Evolutionary conservation across 1,140 invertebrate species (phyloP).

Genomic region (Mamestra configurata): DNA sequence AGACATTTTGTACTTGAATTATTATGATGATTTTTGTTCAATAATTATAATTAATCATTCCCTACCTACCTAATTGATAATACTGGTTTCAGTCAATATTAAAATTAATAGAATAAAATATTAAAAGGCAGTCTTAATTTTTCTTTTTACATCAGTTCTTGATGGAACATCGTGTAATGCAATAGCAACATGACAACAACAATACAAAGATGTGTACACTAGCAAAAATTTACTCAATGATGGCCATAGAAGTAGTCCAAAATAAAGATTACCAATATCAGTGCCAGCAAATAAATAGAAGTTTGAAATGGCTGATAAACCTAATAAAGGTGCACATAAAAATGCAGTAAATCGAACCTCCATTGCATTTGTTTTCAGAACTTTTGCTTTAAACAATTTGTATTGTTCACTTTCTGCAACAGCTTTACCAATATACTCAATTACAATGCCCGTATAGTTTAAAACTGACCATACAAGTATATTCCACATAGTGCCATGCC

Average conservation of each 20-base stretch:
- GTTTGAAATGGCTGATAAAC: slow-evolving; percentile 94
- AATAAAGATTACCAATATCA: slow-evolving; percentile 90
- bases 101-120: not conserved
- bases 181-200: slow-evolving; percentile 82
- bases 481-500: slow-evolving; percentile 94
- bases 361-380: slow-evolving; percentile 76
- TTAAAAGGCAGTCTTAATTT: slow-evolving; percentile 39
- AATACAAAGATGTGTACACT: slow-evolving; percentile 74
- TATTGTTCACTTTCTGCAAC: slow-evolving; percentile 83
- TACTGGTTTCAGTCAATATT: slow-evolving; percentile 23
- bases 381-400: slow-evolving; percentile 75
- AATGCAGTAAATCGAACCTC: slow-evolving; percentile 90
- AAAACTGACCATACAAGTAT: slow-evolving; percentile 95
- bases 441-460: slow-evolving; percentile 93
- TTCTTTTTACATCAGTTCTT: slow-evolving; percentile 61
- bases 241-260: slow-evolving; percentile 77
- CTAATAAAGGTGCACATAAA: slow-evolving; percentile 91
- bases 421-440: slow-evolving; percentile 90
- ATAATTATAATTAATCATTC: not conserved
- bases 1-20: slow-evolving; percentile 11
- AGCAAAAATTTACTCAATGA: slow-evolving; percentile 70
- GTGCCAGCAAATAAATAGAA: slow-evolving; percentile 95
- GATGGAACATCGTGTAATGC: slow-evolving; percentile 76
- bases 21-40: not conserved
- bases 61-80: slow-evolving; percentile 10